Percentiles rank a stretch among this genome's conserved stretches.
These are phyloP conservation scores for Muscina levida DNA, from an alignment of 2,888 invertebrate species.

Conservation along the genomic window DNA sequence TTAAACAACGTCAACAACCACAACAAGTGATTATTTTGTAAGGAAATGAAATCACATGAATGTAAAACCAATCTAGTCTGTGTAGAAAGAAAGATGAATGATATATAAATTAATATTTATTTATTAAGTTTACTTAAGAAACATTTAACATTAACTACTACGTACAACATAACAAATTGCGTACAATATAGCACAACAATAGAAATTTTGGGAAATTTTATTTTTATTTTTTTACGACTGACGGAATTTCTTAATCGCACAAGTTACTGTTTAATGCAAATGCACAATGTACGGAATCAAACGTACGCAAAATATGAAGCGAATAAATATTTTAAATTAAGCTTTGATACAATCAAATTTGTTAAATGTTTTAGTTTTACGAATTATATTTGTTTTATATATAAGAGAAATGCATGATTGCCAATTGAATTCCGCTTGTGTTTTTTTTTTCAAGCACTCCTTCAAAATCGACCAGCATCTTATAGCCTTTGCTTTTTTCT, in stretches of 20 bases:
- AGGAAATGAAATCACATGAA: not conserved
- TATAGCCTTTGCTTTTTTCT: slow-evolving; percentile 25
- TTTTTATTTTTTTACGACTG: slow-evolving; percentile 7
- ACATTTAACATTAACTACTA: not conserved
- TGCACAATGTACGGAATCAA: slow-evolving; percentile 52
- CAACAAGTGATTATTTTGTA: slow-evolving; percentile 31
- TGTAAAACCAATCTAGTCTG: slow-evolving; percentile 54
- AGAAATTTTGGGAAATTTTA: not conserved
- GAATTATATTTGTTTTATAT: not conserved
- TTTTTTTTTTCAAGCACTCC: slow-evolving; percentile 15
- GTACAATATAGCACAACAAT: slow-evolving; percentile 56
- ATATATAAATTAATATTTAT: not conserved
- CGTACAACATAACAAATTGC: slow-evolving; percentile 29
- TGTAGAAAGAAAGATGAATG: not conserved
- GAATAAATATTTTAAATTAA: slow-evolving; percentile 62
- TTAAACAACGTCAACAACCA: slow-evolving; percentile 33
- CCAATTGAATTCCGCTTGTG: slow-evolving; percentile 10
- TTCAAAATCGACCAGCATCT: not conserved
- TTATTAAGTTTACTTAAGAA: not conserved
- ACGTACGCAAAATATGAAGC: not conserved
- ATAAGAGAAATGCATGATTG: slow-evolving; percentile 58
- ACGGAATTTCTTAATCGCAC: slow-evolving; percentile 59
- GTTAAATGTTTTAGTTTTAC: slow-evolving; percentile 6
- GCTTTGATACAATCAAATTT: slow-evolving; percentile 69
- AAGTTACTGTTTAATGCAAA: slow-evolving; percentile 55